These are phyloP conservation scores for Bothrops jararaca DNA, from an alignment of 2,113 vertebrate genomes.

Conservation along the genomic window DNA sequence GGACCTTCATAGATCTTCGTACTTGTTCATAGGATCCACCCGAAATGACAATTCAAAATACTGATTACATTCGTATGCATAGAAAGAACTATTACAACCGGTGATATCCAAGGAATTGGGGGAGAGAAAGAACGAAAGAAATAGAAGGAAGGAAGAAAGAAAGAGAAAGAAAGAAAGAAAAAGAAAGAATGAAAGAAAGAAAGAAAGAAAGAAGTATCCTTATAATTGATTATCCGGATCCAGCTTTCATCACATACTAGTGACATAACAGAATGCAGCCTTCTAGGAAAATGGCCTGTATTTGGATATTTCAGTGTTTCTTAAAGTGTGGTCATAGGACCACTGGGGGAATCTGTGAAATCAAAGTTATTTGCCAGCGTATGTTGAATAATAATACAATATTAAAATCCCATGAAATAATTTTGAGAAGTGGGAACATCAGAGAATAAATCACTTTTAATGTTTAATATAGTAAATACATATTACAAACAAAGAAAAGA, in stretches of 20 bases:
- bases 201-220: background rate
- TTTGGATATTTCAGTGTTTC: background rate
- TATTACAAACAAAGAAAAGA: background rate
- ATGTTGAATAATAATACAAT: background rate
- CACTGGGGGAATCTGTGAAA: background rate
- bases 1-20: background rate
- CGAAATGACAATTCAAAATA: background rate
- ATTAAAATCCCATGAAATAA: background rate
- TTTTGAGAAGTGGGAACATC: background rate
- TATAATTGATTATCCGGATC: background rate
- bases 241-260: background rate
- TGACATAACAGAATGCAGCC: background rate
- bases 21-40: background rate
- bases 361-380: background rate
- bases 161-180: too few species aligned
- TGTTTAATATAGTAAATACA: background rate
- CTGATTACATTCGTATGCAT: background rate
- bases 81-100: background rate
- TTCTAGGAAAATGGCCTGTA: background rate
- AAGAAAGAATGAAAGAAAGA: too few species aligned
- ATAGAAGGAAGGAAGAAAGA: background rate
- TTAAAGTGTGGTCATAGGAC: background rate
- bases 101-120: background rate
- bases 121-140: too few species aligned
- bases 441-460: background rate